Conservation (phyloP, 2,888 invertebrate genomes). For the Caradrina clavipalpis region DNA sequence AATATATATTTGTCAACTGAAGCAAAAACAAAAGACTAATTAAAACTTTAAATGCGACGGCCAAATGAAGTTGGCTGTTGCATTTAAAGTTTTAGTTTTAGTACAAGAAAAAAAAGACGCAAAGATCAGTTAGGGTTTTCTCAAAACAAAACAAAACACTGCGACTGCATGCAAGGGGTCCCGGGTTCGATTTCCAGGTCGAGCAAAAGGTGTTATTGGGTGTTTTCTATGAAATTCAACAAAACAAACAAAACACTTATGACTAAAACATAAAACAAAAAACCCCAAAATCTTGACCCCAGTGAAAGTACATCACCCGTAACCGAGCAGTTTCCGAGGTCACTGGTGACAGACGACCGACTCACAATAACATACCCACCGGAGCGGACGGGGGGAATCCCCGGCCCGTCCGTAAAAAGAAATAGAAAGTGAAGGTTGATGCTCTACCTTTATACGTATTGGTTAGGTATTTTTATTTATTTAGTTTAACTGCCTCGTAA, state of each 20-base stretch:
- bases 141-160: background rate
- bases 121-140: background rate
- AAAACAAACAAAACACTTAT: background rate
- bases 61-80: background rate
- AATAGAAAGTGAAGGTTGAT: conserved; percentile 19
- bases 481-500: too few relatives aligned
- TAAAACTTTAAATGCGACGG: too few relatives aligned
- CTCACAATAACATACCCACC: background rate
- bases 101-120: background rate
- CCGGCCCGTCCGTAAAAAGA: background rate
- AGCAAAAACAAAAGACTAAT: too few relatives aligned
- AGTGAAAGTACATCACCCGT: conserved; percentile 36
- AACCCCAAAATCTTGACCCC: background rate
- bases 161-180: too few relatives aligned
- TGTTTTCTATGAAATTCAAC: too few relatives aligned
- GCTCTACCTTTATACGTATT: background rate
- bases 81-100: too few relatives aligned
- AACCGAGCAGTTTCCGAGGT: conserved; percentile 35
- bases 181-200: too few relatives aligned
- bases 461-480: background rate
- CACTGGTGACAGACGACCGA: conserved; percentile 21
- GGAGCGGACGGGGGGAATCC: conserved; percentile 26
- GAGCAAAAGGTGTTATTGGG: too few relatives aligned
- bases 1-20: too few relatives aligned
- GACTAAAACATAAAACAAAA: background rate